Base-by-base conservation (phyloP, 2,888 invertebrate genomes). In the Torymus auratus region DNA sequence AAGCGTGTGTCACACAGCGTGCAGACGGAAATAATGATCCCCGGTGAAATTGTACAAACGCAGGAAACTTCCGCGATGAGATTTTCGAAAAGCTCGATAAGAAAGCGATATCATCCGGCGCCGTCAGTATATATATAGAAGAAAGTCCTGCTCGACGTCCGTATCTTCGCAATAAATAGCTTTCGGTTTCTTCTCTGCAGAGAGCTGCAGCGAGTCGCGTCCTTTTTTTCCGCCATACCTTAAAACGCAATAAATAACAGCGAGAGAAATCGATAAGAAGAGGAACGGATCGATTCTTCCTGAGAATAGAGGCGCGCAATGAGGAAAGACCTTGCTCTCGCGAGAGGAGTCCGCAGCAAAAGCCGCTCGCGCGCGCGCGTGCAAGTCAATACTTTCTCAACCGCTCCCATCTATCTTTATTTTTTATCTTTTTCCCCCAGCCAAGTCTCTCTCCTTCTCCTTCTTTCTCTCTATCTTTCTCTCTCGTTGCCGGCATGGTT, bases 241-340 rank as follows among this genome's bases (percentile, higher is more conserved):
- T 74, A 70, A 72, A 78, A 78, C 75, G 75, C 78, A 82, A 82
- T 78, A 82, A 82, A 78, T 77, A 82, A 82, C 70, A 74, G 70
- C 73, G 67, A n/a, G 67, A 70, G 79, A 82, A 82, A 79, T 76
- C 72, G 79, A 78, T 72, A 80, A 75, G 76, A 79, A 82, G 79
- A 82, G 77, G 65, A 78, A 80, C 82, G 76, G 69, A 82, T 80
- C 82, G 82, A 82, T 82, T 82, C 79, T 82, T 82, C 62, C 64
- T 61, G 52, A 67, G 75, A 68, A 78, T 70, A 78, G 71, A 75
- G 74, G 81, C 74, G 73, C 55, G 74, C 78, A 78, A 78, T 81
- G 72, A 82, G 78, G 78, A 70, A 81, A 81, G 81, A 74, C 78
- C 78, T 78, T 81, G 67, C 74, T 41, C n/a, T n/a, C n/a, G n/a